Percentiles rank a stretch among this genome's conserved stretches.
Conservation (phyloP, 2,113 vertebrate species). For the Mobula birostris region DNA sequence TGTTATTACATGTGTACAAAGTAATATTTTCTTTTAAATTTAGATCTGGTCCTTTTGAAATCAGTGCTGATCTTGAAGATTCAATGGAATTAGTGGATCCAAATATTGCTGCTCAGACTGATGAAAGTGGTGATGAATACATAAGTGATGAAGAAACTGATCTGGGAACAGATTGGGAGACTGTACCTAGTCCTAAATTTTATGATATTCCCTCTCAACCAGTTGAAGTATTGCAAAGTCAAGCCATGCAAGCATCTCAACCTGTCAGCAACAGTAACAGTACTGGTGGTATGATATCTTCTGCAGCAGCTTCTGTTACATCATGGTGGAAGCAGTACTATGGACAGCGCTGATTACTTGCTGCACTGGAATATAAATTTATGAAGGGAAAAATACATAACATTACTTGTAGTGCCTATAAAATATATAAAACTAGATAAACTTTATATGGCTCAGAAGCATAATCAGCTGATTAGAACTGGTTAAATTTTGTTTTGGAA, state of each 20-base stretch:
- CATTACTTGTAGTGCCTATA: constrained; percentile 27
- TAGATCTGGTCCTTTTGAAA: constrained; percentile 90
- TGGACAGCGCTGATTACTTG: constrained; percentile 70
- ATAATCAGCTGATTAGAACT: not conserved
- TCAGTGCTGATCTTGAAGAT: constrained; percentile 84
- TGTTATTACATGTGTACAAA: not conserved
- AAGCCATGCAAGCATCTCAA: constrained; percentile 73
- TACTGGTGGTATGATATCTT: constrained; percentile 90
- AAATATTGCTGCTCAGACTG: constrained; percentile 65
- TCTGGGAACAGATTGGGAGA: constrained; percentile 96
- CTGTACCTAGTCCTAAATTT: constrained; percentile 88
- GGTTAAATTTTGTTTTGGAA: not conserved
- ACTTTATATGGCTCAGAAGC: not conserved
- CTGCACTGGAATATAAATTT: not conserved
- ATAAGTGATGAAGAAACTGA: constrained; percentile 90
- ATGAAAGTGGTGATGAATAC: constrained; percentile 84
- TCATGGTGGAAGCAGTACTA: constrained; percentile 91
- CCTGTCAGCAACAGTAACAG: constrained; percentile 66
- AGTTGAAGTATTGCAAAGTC: constrained; percentile 83
- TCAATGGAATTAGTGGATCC: constrained; percentile 96
- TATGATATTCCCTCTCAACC: constrained; percentile 97
- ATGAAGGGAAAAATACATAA: not conserved
- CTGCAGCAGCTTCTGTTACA: constrained; percentile 84
- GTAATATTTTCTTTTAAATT: fast-evolving
- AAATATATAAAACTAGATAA: not conserved